Conservation (phyloP, 2,888 invertebrate genomes). For the Patella ulyssiponensis region DNA sequence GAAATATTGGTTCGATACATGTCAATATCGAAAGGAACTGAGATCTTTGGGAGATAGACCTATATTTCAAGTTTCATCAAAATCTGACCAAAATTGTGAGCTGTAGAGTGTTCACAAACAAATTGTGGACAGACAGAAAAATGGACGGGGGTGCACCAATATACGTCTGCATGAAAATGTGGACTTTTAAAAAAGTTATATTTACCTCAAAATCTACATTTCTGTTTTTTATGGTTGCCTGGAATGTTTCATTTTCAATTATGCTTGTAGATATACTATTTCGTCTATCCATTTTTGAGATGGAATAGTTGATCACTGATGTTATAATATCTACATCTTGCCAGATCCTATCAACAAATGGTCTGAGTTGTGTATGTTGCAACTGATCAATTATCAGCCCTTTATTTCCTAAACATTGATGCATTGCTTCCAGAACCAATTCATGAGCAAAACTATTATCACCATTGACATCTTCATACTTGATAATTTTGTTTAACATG, state of each 20-base stretch:
- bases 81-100: too few species aligned
- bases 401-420: conserved; percentile 47
- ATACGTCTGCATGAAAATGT: too few species aligned
- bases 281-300: conserved; percentile 31
- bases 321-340: conserved; percentile 18
- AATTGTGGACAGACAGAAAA: too few species aligned
- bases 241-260: conserved; percentile 50
- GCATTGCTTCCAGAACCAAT: conserved; percentile 54
- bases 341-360: conserved; percentile 51
- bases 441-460: conserved; percentile 51
- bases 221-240: conserved; percentile 45
- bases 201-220: conserved; percentile 50
- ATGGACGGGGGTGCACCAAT: too few species aligned
- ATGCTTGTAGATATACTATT: conserved; percentile 57
- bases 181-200: not conserved
- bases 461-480: conserved; percentile 51
- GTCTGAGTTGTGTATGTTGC: conserved; percentile 42
- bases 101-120: too few species aligned
- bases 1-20: too few species aligned
- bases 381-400: conserved; percentile 41
- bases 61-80: too few species aligned
- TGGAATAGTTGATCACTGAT: conserved; percentile 20
- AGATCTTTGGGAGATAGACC: too few species aligned
- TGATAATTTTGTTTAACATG: conserved; percentile 19
- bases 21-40: too few species aligned